Conservation (phyloP, 2,797 vertebrate species). For the Myiotriccus ornatus region DNA sequence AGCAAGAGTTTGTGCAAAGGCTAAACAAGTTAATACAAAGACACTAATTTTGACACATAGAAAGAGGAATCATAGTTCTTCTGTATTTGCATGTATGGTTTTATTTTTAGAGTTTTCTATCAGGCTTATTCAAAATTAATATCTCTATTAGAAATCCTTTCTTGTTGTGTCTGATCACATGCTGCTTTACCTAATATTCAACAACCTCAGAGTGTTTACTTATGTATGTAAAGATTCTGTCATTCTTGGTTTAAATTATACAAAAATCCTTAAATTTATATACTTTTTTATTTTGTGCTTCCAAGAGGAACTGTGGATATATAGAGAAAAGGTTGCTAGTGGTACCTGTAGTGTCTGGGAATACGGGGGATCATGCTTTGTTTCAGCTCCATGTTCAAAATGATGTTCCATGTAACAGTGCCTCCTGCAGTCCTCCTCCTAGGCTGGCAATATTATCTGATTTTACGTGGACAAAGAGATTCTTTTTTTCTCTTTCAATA, state of each 20-base stretch:
- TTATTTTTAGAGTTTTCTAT: not conserved
- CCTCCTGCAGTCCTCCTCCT: not conserved
- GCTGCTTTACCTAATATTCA: not conserved
- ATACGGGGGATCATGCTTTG: not conserved
- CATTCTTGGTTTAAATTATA: not conserved
- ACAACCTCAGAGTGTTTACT: not conserved
- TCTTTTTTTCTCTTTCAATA: not conserved
- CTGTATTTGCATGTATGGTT: not conserved
- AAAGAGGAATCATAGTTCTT: not conserved
- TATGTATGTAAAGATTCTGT: not conserved
- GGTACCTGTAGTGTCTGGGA: not conserved
- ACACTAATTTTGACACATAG: not conserved
- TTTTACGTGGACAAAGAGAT: not conserved
- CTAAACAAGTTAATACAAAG: conserved; percentile 47
- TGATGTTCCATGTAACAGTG: not conserved
- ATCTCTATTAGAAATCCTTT: not conserved
- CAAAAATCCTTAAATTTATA: not conserved
- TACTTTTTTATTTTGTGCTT: not conserved
- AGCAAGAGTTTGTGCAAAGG: conserved; percentile 3
- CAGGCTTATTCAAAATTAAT: not conserved
- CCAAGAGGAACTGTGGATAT: not conserved
- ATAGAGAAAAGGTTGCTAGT: not conserved
- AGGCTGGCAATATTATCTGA: not conserved
- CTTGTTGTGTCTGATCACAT: not conserved
- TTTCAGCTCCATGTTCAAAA: not conserved